Percentiles rank a stretch among this genome's conserved stretches.
phyloP scores from a whole-genome alignment of 2,888 invertebrate species.

The Serripes groenlandicus region DNA sequence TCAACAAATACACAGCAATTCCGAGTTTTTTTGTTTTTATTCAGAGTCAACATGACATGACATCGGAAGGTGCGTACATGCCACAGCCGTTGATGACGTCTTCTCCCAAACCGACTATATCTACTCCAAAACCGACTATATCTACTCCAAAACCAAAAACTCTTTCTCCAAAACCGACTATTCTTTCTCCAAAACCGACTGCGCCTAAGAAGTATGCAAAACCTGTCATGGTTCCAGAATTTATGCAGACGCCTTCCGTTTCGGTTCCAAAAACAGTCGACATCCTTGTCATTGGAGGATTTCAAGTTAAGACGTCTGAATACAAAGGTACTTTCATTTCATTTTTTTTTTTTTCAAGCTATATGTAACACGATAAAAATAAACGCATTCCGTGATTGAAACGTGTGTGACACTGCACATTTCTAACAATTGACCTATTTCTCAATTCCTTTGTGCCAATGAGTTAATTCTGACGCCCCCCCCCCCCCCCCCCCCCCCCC shows the following conservation, averaged over 20 bases:
- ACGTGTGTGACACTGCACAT: too few relatives aligned
- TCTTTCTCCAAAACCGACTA: slow-evolving; percentile 20
- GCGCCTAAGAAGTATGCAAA: slow-evolving; percentile 22
- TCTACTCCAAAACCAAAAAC: neutral
- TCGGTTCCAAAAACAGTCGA: slow-evolving; percentile 31
- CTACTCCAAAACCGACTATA: slow-evolving; percentile 22
- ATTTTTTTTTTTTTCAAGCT: too few relatives aligned
- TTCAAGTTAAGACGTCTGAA: slow-evolving; percentile 7
- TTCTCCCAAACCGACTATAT: neutral
- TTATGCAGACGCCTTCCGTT: slow-evolving; percentile 1
- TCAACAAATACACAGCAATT: too few relatives aligned
- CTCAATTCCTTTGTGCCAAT: too few relatives aligned
- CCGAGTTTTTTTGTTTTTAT: too few relatives aligned
- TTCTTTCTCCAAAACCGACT: slow-evolving; percentile 5
- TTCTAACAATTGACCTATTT: too few relatives aligned
- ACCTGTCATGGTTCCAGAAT: slow-evolving; percentile 30
- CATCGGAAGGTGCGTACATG: slow-evolving; percentile 3
- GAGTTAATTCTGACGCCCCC: too few relatives aligned
- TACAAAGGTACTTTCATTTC: too few relatives aligned
- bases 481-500: too few relatives aligned
- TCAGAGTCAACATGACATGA: too few relatives aligned
- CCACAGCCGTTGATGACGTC: slow-evolving; percentile 44
- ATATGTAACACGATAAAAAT: too few relatives aligned
- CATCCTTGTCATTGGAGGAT: slow-evolving; percentile 62
- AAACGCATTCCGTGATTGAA: too few relatives aligned